Evolutionary conservation across 2,797 vertebrate genomes (phyloP).

Genomic region (Chloroceryle amazona): DNA sequence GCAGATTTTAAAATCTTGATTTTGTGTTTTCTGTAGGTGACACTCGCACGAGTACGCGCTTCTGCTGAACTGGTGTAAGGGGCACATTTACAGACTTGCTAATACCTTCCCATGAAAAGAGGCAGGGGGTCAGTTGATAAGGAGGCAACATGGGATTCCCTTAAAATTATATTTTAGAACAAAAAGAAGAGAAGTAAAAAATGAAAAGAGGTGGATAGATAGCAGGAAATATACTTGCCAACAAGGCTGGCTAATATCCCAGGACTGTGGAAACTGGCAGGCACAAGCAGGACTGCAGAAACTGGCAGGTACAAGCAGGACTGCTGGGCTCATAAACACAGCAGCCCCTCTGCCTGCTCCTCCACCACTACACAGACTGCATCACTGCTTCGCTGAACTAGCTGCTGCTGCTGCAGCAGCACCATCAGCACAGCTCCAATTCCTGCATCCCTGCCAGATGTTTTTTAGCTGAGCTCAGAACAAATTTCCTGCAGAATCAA

Average conservation of each 20-base stretch:
- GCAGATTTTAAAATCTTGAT: neutral
- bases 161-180: neutral
- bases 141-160: neutral
- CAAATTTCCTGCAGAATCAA: slow-evolving; percentile 42
- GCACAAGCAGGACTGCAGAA: neutral
- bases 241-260: slow-evolving; percentile 10
- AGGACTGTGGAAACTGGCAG: slow-evolving; percentile 30
- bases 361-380: neutral
- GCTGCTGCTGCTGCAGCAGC: neutral
- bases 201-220: neutral
- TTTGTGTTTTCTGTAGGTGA: neutral
- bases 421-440: neutral
- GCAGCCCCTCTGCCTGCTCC: neutral
- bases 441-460: slow-evolving; percentile 46
- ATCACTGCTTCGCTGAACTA: neutral
- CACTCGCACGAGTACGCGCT: neutral
- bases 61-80: neutral
- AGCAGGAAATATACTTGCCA: slow-evolving; percentile 5
- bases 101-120: neutral
- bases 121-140: neutral
- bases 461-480: slow-evolving; percentile 48
- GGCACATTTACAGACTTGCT: neutral
- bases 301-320: slow-evolving; percentile 15
- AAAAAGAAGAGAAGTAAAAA: neutral
- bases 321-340: slow-evolving; percentile 35